Percentiles rank a stretch among this genome's conserved stretches.
Conservation (phyloP, 2,113 vertebrate species). For the Willisornis vidua region DNA sequence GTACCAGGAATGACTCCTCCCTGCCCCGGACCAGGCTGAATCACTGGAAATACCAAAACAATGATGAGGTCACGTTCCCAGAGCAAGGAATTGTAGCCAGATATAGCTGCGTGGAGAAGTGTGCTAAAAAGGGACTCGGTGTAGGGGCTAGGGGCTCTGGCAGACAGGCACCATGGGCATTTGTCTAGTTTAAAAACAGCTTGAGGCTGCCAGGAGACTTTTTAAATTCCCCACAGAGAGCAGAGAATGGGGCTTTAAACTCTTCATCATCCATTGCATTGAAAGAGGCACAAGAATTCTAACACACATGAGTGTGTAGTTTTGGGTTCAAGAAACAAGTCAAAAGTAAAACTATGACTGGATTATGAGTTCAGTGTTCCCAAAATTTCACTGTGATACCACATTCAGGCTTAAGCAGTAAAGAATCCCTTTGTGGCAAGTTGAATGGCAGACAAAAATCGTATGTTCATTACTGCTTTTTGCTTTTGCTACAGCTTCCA, state of each 20-base stretch:
- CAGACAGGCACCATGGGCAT: slow-evolving; percentile 41
- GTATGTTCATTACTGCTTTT: neutral
- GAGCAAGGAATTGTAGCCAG: slow-evolving; percentile 1
- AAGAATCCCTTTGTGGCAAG: neutral
- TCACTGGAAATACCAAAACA: slow-evolving; percentile 71
- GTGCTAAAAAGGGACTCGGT: slow-evolving; percentile 14
- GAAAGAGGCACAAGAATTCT: neutral
- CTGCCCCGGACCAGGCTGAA: slow-evolving; percentile 48
- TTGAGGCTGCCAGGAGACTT: neutral
- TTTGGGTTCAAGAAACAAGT: neutral
- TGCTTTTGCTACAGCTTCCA: neutral
- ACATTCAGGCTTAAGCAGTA: neutral
- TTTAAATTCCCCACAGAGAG: neutral
- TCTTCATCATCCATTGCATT: neutral
- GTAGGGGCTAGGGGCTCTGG: slow-evolving; percentile 5
- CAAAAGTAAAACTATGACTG: neutral
- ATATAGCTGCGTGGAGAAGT: slow-evolving; percentile 3
- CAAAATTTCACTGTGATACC: neutral
- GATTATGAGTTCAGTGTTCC: neutral
- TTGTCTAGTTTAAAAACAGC: slow-evolving; percentile 50
- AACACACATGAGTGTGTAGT: neutral
- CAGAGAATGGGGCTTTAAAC: neutral
- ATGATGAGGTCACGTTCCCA: slow-evolving; percentile 58
- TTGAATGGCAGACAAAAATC: neutral
- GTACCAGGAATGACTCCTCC: slow-evolving; percentile 52